Evolutionary conservation across 1,140 invertebrate genomes (phyloP).

Genomic region (Drosophila nebulosa): DNA sequence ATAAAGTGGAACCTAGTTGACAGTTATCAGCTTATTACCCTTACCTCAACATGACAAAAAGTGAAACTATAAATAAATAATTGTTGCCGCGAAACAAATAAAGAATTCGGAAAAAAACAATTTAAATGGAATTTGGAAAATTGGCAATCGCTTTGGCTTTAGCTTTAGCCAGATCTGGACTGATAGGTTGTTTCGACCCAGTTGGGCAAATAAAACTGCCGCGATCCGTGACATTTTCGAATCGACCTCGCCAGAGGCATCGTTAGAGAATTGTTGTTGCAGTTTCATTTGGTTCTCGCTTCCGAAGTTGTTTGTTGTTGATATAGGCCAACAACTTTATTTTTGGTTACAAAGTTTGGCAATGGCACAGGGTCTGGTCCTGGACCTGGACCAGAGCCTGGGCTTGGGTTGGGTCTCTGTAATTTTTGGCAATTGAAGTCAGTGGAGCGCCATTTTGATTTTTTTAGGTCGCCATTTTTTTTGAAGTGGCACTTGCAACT

Average conservation of each 20-base stretch:
- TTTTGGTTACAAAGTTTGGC: slow-evolving; percentile 32
- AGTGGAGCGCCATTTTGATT: not conserved
- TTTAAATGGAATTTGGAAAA: not conserved
- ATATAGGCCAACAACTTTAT: not conserved
- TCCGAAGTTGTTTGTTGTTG: slow-evolving; percentile 4
- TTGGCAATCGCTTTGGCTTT: slow-evolving; percentile 7
- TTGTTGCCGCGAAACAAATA: slow-evolving; percentile 4
- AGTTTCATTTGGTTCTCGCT: not conserved
- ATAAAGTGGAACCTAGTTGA: not conserved
- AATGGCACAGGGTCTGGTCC: too few relatives aligned
- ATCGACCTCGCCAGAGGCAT: not conserved
- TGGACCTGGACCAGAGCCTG: too few relatives aligned
- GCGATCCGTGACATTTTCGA: not conserved
- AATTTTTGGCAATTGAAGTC: slow-evolving; percentile 2
- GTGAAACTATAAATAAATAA: slow-evolving; percentile 2
- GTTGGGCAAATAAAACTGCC: slow-evolving; percentile 26
- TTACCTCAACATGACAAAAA: not conserved
- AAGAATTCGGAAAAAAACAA: not conserved
- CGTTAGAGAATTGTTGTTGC: not conserved
- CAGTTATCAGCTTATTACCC: slow-evolving; percentile 36
- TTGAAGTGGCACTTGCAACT: slow-evolving; percentile 13
- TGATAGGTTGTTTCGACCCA: slow-evolving; percentile 6
- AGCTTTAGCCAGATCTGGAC: not conserved
- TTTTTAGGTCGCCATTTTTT: slow-evolving; percentile 1
- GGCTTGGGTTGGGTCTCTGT: not conserved